Base-by-base conservation (phyloP, 2,888 invertebrate species). In the Colletes collaris region DNA sequence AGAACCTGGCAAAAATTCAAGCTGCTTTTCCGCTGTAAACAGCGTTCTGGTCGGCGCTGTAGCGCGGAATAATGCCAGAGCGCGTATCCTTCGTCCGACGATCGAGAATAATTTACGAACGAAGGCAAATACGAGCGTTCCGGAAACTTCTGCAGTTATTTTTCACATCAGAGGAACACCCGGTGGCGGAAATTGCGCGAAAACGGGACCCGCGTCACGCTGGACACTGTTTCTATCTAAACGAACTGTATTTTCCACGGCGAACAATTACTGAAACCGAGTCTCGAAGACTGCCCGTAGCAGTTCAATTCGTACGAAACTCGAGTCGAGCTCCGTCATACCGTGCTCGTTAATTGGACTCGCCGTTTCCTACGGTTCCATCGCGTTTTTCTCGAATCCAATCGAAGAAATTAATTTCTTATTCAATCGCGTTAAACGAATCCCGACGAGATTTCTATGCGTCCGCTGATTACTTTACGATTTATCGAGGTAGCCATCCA, bases 221-320 rank as follows among this genome's bases (percentile, higher is more conserved):
- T 40, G 40, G 40, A 40, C 40, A 40, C 0, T 7, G 7, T 40
- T 27, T 27, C 27, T 27, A 27, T 27, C 27, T 27, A 27, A 27
- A 27, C 27, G 27, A 27, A 27, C 27, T 27, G 27, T 27, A 27
- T 0, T 27, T 35, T 65, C 35, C 8, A 58, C 13, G 4, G 8
- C 6, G 37, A 46, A 37, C 37, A 59, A 49, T 62, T 52, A 19
- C 49, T 52, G 71, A 64, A 63, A 53, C 58, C n/a, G 53, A 67
- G 67, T 69, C 7, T 27, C 55, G 44, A 50, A 37, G 37, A 49
- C 49, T 37, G 56, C 40, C 8, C 16, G 19, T 16, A 40, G 46
- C 44, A 11, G 27, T 73, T 80, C 56, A 69, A 80, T 73, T 77
- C 68, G 8, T 55, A 3, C 6, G 37, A 64, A 72, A 77, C 66